These are phyloP conservation scores for Narcine bancroftii DNA, from an alignment of 2,113 vertebrate genomes.

Conservation along the genomic window DNA sequence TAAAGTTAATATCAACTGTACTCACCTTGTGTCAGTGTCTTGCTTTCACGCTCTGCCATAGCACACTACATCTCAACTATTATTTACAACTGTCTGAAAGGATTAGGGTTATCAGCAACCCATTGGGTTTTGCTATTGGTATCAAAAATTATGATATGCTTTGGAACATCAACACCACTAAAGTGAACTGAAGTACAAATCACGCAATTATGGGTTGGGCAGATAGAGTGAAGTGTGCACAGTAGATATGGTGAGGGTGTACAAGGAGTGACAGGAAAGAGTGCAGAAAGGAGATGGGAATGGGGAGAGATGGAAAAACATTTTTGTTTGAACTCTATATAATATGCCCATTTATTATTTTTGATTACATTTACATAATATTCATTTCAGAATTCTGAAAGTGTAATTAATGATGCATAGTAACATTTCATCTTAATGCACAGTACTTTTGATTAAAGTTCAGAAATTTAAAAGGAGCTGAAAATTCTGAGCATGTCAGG, in stretches of 20 bases:
- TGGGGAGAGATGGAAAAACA: background rate
- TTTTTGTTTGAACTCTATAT: too few relatives aligned
- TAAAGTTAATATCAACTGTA: too few relatives aligned
- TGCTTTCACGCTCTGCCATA: too few relatives aligned
- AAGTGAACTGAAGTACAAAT: background rate
- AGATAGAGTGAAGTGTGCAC: background rate
- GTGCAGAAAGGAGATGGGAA: background rate
- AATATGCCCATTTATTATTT: background rate
- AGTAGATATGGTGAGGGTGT: too few relatives aligned
- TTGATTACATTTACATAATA: background rate
- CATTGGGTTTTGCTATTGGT: too few relatives aligned
- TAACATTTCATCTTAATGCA: background rate
- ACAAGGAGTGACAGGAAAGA: slow-evolving; percentile 38
- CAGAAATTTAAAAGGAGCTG: background rate
- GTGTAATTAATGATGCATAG: background rate
- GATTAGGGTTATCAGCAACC: too few relatives aligned
- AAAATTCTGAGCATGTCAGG: too few relatives aligned
- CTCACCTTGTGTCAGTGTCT: too few relatives aligned
- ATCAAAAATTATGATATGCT: background rate
- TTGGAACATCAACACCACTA: background rate
- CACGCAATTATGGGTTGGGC: background rate
- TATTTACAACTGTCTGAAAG: too few relatives aligned
- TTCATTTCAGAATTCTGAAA: background rate
- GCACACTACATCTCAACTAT: too few relatives aligned
- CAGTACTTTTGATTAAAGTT: background rate